Evolutionary conservation across 2,113 vertebrate genomes (phyloP).

Genomic region (Pachyramphus minor): DNA sequence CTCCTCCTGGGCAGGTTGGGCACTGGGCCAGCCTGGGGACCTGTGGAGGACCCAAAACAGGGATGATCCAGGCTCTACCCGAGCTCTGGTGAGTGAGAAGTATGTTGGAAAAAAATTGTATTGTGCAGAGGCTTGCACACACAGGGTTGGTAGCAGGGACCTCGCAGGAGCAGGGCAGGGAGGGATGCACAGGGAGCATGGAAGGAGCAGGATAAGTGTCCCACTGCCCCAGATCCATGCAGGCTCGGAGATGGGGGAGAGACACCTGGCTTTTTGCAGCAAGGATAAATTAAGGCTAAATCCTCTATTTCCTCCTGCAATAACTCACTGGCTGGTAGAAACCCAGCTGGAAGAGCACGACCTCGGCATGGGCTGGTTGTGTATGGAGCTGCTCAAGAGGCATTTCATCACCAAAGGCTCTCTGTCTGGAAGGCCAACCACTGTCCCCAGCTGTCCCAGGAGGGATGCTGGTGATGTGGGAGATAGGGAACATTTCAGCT

Average conservation of each 20-base stretch:
- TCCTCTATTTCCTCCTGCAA: not conserved
- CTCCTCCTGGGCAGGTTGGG: not conserved
- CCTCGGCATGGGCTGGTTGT: rapidly evolving
- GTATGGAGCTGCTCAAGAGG: not conserved
- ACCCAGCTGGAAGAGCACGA: not conserved
- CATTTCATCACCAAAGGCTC: not conserved
- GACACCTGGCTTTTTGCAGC: not conserved
- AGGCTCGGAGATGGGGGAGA: not conserved
- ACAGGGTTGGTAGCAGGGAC: rapidly evolving
- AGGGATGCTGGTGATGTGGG: not conserved
- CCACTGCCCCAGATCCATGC: not conserved
- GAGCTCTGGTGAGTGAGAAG: not conserved
- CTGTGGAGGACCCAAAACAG: not conserved
- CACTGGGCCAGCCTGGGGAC: not conserved
- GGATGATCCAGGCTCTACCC: not conserved
- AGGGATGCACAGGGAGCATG: rapidly evolving
- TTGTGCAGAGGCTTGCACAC: not conserved
- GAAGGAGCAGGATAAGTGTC: not conserved
- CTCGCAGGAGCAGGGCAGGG: not conserved
- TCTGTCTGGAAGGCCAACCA: not conserved
- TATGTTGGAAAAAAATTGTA: not conserved
- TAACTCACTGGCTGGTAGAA: not conserved
- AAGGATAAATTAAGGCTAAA: not conserved
- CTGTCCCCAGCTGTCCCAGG: not conserved
- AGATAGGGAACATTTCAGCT: not conserved